Conservation (phyloP, 2,797 vertebrate genomes). For the Rousettus madagascariensis region DNA sequence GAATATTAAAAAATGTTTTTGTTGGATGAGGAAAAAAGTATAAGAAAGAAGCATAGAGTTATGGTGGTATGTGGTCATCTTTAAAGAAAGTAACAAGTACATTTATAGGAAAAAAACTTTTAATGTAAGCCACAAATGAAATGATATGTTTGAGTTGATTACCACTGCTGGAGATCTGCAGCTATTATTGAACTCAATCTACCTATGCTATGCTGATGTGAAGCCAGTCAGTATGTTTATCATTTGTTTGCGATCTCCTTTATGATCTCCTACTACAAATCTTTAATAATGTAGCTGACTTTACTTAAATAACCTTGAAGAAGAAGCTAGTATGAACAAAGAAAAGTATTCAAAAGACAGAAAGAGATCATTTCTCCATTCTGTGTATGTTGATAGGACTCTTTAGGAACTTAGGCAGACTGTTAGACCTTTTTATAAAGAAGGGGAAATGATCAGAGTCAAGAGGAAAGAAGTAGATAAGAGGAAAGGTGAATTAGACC, state of each 20-base stretch:
- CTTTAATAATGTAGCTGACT: background rate
- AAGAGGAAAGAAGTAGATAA: background rate
- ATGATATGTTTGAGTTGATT: background rate
- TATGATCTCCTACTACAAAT: background rate
- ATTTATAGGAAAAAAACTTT: background rate
- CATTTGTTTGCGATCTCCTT: background rate
- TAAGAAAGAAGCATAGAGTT: background rate
- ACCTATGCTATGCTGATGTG: background rate
- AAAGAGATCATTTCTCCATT: background rate
- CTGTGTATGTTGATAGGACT: background rate
- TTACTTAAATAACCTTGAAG: background rate
- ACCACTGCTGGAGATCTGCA: background rate
- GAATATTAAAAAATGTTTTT: background rate
- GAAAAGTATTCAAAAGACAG: background rate
- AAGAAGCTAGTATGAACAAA: background rate
- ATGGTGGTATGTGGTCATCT: background rate
- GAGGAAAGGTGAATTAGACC: background rate
- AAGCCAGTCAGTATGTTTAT: background rate
- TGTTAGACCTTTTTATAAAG: background rate
- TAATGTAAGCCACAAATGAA: background rate
- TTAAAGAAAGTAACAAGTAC: background rate
- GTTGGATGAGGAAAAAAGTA: background rate
- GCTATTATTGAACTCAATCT: background rate
- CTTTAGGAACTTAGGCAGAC: background rate
- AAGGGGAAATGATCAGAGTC: background rate